phyloP scores from a whole-genome alignment of 2,888 invertebrate species.

The Xanthia togata region DNA sequence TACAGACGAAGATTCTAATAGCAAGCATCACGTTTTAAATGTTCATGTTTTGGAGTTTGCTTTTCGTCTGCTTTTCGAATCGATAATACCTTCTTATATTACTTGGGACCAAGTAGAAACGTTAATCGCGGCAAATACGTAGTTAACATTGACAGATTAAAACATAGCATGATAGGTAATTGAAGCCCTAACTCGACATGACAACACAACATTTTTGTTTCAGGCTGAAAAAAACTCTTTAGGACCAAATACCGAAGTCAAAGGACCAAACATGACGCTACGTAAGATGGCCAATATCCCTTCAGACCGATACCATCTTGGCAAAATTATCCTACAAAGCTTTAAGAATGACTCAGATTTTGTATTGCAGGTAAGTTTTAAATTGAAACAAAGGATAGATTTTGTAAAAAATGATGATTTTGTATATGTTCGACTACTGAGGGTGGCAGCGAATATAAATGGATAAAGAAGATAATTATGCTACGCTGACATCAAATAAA shows the following conservation, averaged over 20 bases:
- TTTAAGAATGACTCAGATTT: constrained; percentile 77
- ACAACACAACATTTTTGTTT: background rate
- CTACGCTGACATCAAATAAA: background rate
- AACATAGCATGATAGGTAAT: background rate
- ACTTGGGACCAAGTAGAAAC: background rate
- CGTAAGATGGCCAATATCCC: constrained; percentile 68
- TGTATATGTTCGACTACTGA: background rate
- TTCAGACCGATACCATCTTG: constrained; percentile 76
- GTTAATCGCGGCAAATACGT: background rate
- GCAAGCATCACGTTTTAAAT: background rate
- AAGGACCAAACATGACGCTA: constrained; percentile 53
- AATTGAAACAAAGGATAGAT: background rate
- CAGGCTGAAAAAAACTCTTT: constrained; percentile 4
- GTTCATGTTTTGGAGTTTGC: background rate
- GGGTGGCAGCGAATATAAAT: too few species aligned
- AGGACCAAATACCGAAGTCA: background rate
- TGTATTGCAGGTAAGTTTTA: constrained; percentile 72
- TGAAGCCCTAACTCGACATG: background rate
- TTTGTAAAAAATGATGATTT: background rate
- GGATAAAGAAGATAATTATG: background rate
- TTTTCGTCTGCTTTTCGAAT: background rate
- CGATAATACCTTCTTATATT: background rate
- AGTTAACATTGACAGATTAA: background rate
- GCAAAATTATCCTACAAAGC: constrained; percentile 78
- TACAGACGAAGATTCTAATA: background rate